Evolutionary conservation across 2,113 vertebrate species (phyloP), one percentile per base, ranked within the genome.

Genomic region (Speoplatyrhinus poulsoni): DNA sequence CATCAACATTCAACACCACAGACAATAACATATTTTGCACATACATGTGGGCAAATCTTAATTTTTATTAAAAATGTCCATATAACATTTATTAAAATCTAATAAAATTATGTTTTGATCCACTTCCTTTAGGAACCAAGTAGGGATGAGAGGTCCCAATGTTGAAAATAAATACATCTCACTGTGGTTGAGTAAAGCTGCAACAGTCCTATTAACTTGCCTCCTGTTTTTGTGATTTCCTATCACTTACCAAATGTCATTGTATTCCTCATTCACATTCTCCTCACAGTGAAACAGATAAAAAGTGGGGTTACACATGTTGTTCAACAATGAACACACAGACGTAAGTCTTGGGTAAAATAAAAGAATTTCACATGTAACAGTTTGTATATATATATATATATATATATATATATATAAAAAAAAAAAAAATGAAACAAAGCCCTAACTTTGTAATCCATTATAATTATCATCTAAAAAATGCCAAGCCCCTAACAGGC

Each of bases 51-150:
- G 88, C 83, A 89, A 92, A 89, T 90, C 80, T 82, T 90, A 81
- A 82, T 87, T 91, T 93, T 94, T 93, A 94, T 92, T 93, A 93
- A 93, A 93, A 93, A 92, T 83, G 85, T 92, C 90, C 86, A 91
- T 91, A 89, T 80, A 91, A 91, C 91, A 93, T 92, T 91, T 92
- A 88, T 89, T 93, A 93, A 93, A 93, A 92, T 92, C 89, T 92
- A 92, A 89, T 93, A 92, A 93, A 93, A 91, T 88, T 87, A 90
- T 86, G 91, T 67, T 86, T 90, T 82, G 71, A 89, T 88, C 85
- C 86, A 90, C 75, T 85, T 85, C 63, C 73, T 77, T 82, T 86
- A 55, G 71, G 85, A 79, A 78, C 88, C 83, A 67, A 86, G 76
- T 73, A 65, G 65, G 80, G 73, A 79, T 82, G 57, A 67, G 82